phyloP scores from a whole-genome alignment of 2,888 invertebrate genomes.

The Cerceris ruficornis region DNA sequence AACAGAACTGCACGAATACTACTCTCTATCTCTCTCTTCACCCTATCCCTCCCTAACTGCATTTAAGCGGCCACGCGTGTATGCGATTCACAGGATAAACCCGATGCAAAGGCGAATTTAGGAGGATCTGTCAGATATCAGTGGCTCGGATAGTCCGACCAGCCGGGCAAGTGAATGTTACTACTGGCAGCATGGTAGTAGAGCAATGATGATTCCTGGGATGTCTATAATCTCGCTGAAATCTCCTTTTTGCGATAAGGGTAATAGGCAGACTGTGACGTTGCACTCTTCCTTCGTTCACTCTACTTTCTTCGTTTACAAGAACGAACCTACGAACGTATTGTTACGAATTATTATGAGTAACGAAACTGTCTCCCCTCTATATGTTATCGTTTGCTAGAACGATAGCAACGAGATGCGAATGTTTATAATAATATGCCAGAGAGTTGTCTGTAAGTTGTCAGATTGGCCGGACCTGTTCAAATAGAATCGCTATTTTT shows the following conservation, averaged over 20 bases:
- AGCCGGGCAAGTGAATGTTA: conserved; percentile 22
- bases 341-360: too few species aligned
- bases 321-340: conserved; percentile 14
- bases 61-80: not conserved
- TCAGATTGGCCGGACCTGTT: too few species aligned
- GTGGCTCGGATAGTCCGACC: conserved; percentile 13
- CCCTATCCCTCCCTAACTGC: not conserved
- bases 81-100: not conserved
- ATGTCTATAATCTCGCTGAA: conserved; percentile 15
- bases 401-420: too few species aligned
- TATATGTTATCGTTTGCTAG: too few species aligned
- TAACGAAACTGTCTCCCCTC: too few species aligned
- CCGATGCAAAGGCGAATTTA: conserved; percentile 8
- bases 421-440: too few species aligned
- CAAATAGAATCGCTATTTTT: too few species aligned
- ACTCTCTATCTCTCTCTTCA: not conserved
- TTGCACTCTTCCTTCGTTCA: not conserved
- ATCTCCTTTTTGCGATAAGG: conserved; percentile 26
- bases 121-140: conserved; percentile 19
- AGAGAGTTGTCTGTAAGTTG: too few species aligned
- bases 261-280: conserved; percentile 10
- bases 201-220: conserved; percentile 11
- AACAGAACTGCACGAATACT: conserved; percentile 35
- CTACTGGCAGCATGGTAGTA: conserved; percentile 9
- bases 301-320: not conserved